These are phyloP conservation scores for Notoglanidium macrostoma DNA, from an alignment of 2,797 vertebrate species.

Conservation along the genomic window DNA sequence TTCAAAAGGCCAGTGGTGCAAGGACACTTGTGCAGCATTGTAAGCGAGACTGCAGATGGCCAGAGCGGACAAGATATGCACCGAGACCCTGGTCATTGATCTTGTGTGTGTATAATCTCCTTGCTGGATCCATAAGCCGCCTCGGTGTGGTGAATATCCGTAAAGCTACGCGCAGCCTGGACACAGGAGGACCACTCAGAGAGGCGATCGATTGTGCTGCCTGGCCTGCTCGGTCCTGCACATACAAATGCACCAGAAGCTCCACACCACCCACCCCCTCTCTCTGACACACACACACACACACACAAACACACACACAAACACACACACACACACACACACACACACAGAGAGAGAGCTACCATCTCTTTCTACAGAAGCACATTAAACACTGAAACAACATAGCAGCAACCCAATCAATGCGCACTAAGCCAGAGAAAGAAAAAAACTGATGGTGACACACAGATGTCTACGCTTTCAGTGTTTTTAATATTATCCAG, in stretches of 20 bases:
- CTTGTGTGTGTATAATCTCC: constrained; percentile 71
- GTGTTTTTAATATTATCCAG: constrained; percentile 48
- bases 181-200: constrained; percentile 67
- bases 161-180: constrained; percentile 61
- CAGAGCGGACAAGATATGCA: constrained; percentile 34
- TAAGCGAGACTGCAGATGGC: constrained; percentile 55
- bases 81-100: constrained; percentile 69
- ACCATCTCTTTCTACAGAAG: constrained; percentile 15
- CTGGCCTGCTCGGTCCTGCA: constrained; percentile 59
- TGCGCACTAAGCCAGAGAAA: constrained; percentile 60
- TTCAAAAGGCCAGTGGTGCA: constrained; percentile 56
- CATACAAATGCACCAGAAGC: constrained; percentile 59
- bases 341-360: constrained; percentile 21
- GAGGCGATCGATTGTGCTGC: constrained; percentile 69
- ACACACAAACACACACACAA: constrained; percentile 1
- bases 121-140: constrained; percentile 69
- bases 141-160: constrained; percentile 61
- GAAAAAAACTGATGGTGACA: neutral
- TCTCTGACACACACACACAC: constrained; percentile 48
- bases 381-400: neutral
- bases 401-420: constrained; percentile 63
- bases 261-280: constrained; percentile 12
- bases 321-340: constrained; percentile 49
- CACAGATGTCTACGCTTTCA: constrained; percentile 50
- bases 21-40: constrained; percentile 48